Conservation (phyloP, 2,113 vertebrate genomes). For the Dunckerocampus dactyliophorus region DNA sequence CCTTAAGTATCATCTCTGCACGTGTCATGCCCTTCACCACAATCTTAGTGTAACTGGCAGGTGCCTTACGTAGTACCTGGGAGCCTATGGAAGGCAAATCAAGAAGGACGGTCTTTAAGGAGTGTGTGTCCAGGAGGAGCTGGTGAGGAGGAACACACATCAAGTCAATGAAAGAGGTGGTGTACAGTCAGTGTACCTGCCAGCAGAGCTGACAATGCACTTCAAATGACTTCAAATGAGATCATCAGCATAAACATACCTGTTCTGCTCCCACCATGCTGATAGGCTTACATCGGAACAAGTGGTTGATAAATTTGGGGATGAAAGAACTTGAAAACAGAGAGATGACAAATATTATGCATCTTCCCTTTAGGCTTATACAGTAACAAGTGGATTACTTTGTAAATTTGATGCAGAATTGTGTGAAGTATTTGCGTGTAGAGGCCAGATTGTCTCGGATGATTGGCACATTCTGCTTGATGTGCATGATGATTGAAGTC, state of each 20-base stretch:
- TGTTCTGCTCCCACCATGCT: constrained; percentile 99
- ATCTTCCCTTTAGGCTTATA: background rate
- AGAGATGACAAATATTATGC: constrained; percentile 13
- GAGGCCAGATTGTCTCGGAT: constrained; percentile 96
- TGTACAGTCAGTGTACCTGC: background rate
- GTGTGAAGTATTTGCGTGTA: constrained; percentile 97
- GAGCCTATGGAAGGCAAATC: constrained; percentile 97
- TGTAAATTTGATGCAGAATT: constrained; percentile 99
- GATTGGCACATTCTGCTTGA: constrained; percentile 97
- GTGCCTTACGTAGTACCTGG: constrained; percentile 94
- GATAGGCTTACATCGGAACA: constrained; percentile 97
- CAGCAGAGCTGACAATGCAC: background rate
- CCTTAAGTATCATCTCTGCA: constrained; percentile 99
- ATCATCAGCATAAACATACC: constrained; percentile 62
- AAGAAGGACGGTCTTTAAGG: constrained; percentile 93
- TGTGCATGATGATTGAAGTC: constrained; percentile 96
- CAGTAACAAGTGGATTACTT: constrained; percentile 72
- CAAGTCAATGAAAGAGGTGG: background rate
- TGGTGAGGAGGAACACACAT: constrained; percentile 46
- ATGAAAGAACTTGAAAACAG: constrained; percentile 86
- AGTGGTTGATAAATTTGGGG: constrained; percentile 97
- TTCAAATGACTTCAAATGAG: background rate
- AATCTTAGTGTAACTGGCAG: constrained; percentile 98
- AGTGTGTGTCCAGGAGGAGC: constrained; percentile 97
- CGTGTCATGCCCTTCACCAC: constrained; percentile 99